phyloP scores from a whole-genome alignment of 2,888 invertebrate genomes.

The Calameuta idolon region DNA sequence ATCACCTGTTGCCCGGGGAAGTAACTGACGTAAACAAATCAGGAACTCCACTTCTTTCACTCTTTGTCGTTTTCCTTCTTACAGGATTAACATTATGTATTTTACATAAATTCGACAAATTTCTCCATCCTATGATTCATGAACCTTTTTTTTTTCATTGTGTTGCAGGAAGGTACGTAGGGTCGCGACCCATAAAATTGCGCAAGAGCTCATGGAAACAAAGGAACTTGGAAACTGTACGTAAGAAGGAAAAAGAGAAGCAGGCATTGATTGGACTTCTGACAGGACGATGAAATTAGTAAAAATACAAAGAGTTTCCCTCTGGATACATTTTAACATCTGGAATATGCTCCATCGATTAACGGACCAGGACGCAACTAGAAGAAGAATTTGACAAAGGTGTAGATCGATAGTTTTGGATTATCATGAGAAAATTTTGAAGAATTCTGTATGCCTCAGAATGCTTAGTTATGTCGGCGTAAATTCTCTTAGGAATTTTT shows the following conservation, averaged over 20 bases:
- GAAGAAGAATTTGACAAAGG: not conserved
- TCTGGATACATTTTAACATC: not conserved
- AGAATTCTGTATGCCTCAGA: not conserved
- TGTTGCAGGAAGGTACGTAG: conserved; percentile 92
- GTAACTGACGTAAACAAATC: not conserved
- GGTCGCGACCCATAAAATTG: conserved; percentile 97
- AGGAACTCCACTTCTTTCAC: not conserved
- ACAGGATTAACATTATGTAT: not conserved
- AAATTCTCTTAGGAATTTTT: not conserved
- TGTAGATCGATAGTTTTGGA: not conserved
- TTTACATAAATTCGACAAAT: not conserved
- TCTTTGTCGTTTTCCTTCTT: not conserved
- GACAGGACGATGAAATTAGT: conserved; percentile 69
- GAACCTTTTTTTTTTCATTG: conserved; percentile 9
- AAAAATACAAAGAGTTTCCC: not conserved
- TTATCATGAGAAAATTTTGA: not conserved
- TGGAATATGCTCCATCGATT: not conserved
- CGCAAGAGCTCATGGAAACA: conserved; percentile 97
- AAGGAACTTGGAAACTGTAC: conserved; percentile 90
- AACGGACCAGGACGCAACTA: not conserved
- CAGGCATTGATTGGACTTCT: conserved; percentile 82
- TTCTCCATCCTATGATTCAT: not conserved
- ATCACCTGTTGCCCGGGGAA: conserved; percentile 4
- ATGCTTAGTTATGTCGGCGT: not conserved
- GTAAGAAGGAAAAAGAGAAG: conserved; percentile 97